Evolutionary conservation across 2,113 vertebrate species (phyloP), one percentile per base, ranked within the genome.

Genomic region (Brienomyrus brachyistius): DNA sequence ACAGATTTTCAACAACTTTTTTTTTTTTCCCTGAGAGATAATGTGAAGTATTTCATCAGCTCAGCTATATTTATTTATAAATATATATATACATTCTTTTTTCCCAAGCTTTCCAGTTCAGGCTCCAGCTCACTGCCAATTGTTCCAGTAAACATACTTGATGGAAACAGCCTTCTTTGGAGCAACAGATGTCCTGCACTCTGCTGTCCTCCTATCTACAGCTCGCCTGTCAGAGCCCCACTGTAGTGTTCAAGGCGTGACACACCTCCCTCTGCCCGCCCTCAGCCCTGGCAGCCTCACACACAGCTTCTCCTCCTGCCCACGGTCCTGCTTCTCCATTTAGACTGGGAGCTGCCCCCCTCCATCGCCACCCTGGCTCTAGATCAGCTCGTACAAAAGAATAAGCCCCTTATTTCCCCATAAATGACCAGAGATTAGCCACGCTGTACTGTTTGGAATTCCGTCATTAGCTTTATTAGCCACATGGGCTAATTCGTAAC

Each of bases 11-110:
- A 91, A 87, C 90, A 91, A 88, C 91, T 92, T 56, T 91, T 91
- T 93, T 91, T 93, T 91, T 92, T 91, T 91, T 92, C 89, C 82
- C 91, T 88, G 84, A 91, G 90, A 91, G 89, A 89, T 70, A 90
- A 90, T 77, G 43, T 43, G 31, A 31, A 87, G 86, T 56, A 86
- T 90, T 86, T 86, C 45, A 51, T 87, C 85, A 87, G 85, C 85
- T 87, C 50, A 40, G 27, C 15, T 87, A 87, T 87, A 40, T 54
- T 56, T 87, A 87, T 87, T 56, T 56, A 87, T 23, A 47, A 19
- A 84, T n/a, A 48, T 84, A 82, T 84, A 82, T 82, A 80, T 52
- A 86, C 45, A 84, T 84, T 84, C 23, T 70, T 70, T 45, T 88
- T 87, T 59, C 31, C 52, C 50, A 62, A 11, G 40, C 35, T 40